A percentile compares a stretch with the other conserved stretches of the same genome.
Evolutionary conservation across 92 coral and sea anemone species (phyloP).

Genomic region (Parazoanthus darwini): DNA sequence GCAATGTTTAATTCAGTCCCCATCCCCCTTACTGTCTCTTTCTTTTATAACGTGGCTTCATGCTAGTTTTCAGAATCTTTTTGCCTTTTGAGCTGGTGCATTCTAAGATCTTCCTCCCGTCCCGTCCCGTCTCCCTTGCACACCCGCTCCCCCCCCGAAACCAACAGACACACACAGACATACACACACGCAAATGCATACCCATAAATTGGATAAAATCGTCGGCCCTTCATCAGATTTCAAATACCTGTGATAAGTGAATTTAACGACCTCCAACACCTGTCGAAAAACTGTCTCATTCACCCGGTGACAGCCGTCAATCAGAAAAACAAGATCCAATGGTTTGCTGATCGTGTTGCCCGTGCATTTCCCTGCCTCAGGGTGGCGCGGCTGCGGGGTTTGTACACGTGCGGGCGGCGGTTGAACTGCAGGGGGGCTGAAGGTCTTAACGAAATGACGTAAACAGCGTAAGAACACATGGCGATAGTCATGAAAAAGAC

Average conservation of each 20-base stretch:
- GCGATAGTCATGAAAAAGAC: no score
- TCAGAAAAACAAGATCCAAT: conserved; percentile 72
- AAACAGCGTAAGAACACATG: no score
- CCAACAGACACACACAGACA: no score
- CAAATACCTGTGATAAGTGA: conserved; percentile 52
- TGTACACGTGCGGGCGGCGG: conserved; percentile 29
- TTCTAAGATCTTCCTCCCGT: no score
- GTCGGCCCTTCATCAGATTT: neutral
- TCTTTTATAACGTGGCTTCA: no score
- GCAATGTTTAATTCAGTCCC: no score
- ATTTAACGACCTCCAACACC: conserved; percentile 67
- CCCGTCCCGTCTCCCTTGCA: no score
- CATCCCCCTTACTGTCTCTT: no score
- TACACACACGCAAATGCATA: no score
- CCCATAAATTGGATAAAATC: neutral
- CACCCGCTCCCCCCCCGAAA: no score
- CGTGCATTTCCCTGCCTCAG: conserved; percentile 42
- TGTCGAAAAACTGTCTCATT: conserved; percentile 63
- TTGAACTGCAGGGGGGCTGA: neutral
- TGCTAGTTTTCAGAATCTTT: no score
- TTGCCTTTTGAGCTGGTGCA: no score
- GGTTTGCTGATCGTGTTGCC: conserved; percentile 48
- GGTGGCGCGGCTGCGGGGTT: conserved; percentile 15
- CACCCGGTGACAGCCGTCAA: conserved; percentile 72
- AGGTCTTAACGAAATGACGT: neutral